A percentile compares a stretch with the other conserved stretches of the same genome.
Evolutionary conservation across 2,113 vertebrate genomes (phyloP).

Genomic region (Sigmodon hispidus): DNA sequence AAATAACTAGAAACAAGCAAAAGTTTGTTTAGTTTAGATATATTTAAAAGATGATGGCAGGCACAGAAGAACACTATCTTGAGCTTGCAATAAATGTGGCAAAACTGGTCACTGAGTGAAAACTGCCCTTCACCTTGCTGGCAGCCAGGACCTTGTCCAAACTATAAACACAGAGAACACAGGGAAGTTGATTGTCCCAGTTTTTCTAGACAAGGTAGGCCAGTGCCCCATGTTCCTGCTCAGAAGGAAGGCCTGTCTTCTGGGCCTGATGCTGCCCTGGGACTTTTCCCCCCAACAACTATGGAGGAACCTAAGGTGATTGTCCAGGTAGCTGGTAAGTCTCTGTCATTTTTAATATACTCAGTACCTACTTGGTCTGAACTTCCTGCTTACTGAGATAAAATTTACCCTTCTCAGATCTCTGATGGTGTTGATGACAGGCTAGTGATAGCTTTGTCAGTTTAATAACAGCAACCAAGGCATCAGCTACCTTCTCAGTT

Average conservation of each 20-base stretch:
- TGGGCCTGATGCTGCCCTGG: background rate
- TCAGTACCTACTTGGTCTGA: background rate
- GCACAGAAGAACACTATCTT: background rate
- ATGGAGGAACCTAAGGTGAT: background rate
- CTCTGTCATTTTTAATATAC: background rate
- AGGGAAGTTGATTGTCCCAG: background rate
- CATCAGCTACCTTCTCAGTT: background rate
- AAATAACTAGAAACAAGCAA: background rate
- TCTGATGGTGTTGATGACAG: background rate
- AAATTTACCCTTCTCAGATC: background rate
- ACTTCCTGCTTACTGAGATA: background rate
- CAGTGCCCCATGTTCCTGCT: background rate
- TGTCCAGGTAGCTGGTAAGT: background rate
- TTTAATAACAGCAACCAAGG: too few species aligned
- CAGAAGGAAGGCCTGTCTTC: background rate
- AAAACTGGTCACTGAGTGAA: background rate
- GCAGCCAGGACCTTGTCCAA: background rate
- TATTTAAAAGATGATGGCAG: background rate
- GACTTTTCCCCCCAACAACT: background rate
- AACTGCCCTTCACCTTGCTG: background rate
- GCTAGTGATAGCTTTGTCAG: background rate
- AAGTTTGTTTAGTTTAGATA: background rate
- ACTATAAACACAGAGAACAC: background rate
- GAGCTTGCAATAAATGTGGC: background rate
- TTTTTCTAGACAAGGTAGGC: background rate